A percentile compares a stretch with the other conserved stretches of the same genome.
Conservation (phyloP, 2,113 vertebrate species). For the Grantiella picta region DNA sequence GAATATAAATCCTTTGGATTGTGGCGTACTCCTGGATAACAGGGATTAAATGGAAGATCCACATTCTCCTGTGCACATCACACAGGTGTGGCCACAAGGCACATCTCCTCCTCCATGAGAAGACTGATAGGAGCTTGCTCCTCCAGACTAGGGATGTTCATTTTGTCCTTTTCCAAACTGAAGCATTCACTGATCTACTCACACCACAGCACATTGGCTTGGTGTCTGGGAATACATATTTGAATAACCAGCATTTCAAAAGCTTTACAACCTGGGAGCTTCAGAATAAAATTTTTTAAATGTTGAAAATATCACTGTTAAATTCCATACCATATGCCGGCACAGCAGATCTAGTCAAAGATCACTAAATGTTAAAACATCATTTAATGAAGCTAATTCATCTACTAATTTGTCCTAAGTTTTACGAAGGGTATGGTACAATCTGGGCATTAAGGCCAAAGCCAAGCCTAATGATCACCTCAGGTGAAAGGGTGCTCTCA, state of each 20-base stretch:
- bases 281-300: neutral
- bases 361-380: neutral
- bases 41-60: neutral
- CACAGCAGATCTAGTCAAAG: neutral
- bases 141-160: neutral
- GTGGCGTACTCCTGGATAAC: neutral
- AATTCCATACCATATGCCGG: neutral
- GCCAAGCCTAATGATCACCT: neutral
- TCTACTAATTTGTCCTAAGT: neutral
- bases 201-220: accelerated
- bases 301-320: neutral
- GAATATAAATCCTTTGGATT: neutral
- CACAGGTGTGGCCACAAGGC: neutral
- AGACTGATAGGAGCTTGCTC: neutral
- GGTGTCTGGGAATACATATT: neutral
- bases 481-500: neutral
- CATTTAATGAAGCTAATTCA: neutral
- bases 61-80: neutral
- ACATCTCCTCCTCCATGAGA: neutral
- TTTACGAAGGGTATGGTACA: neutral
- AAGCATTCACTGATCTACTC: neutral
- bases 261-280: neutral
- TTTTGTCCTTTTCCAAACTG: neutral
- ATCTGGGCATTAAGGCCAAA: neutral
- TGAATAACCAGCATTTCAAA: neutral